Base-by-base conservation (phyloP, 2,797 vertebrate genomes). In the Jordanella pulchra region DNA sequence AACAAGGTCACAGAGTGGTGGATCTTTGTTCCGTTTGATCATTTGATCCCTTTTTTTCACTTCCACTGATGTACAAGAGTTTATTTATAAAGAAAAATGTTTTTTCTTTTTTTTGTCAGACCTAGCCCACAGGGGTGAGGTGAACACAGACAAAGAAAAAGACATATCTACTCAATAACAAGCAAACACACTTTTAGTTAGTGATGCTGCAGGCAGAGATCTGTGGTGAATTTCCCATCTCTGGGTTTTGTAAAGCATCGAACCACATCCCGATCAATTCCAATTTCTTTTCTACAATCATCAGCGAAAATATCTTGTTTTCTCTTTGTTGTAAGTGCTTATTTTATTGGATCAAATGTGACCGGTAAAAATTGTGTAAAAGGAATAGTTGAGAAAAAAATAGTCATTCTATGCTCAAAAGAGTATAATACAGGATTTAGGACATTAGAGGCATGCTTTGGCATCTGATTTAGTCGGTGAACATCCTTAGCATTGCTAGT, bases 1-100 rank as follows among this genome's bases (percentile, higher is more conserved):
- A 50, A 53, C 35, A 69, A 76, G 30, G 53, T 35, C 7, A 58
- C 30, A 32, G 3, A 4, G 55, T 76, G 64, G 71, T 45, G 11
- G 3, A 42, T 61, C 73, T 48, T 56, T 15, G 21, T 17, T 51
- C 23, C 9, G 30, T 51, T 64, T 54, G 14, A 65, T 56, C 44
- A 7, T 25, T 12, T 58, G 35, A 60, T 30, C 17, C 54, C 60
- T 17, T 67, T n/a, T 58, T 65, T 17, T 67, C 18, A n/a, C 55
- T 63, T 27, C 42, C 47, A 63, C 55, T 71, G 53, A 28, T 61
- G 55, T 35, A 27, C 44, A 27, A n/a, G n/a, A 5, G n/a, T 53
- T 15, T 60, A 48, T 15, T 13, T 2, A 11, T 56, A 32, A 39
- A 32, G 10, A 28, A 47, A 65, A 10, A 35, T 56, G 61, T 64